These are phyloP conservation scores for Megamerina dolium DNA, from an alignment of 2,888 invertebrate species.

Conservation along the genomic window DNA sequence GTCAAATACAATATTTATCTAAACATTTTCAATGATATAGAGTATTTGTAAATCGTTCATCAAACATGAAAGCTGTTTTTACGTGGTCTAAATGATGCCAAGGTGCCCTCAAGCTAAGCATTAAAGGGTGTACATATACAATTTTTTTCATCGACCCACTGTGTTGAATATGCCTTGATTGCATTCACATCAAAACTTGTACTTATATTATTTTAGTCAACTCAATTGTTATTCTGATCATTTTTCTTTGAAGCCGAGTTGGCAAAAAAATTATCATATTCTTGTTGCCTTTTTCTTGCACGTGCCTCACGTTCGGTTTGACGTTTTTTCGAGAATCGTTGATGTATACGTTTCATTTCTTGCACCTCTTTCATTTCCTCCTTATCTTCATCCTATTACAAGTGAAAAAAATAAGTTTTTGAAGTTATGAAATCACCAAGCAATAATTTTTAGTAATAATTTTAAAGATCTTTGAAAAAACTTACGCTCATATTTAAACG, in stretches of 20 bases:
- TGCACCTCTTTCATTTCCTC: conserved; percentile 91
- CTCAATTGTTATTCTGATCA: conserved; percentile 15
- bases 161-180: too few species aligned
- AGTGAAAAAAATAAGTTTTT: conserved; percentile 11
- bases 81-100: too few species aligned
- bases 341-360: conserved; percentile 83
- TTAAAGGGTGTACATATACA: too few species aligned
- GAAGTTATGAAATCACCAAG: not conserved
- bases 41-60: too few species aligned
- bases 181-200: too few species aligned
- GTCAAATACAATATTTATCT: too few species aligned
- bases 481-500: conserved; percentile 82
- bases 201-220: too few species aligned
- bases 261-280: conserved; percentile 42
- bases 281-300: conserved; percentile 31
- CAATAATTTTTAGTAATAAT: not conserved
- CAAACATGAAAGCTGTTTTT: too few species aligned
- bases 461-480: conserved; percentile 1
- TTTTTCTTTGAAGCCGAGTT: conserved; percentile 18
- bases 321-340: conserved; percentile 69
- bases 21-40: too few species aligned
- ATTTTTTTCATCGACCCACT: too few species aligned
- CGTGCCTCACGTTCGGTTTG: conserved; percentile 43
- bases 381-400: conserved; percentile 76
- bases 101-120: too few species aligned